phyloP scores from a whole-genome alignment of 1,140 invertebrate species.

The Chelonus insularis region DNA sequence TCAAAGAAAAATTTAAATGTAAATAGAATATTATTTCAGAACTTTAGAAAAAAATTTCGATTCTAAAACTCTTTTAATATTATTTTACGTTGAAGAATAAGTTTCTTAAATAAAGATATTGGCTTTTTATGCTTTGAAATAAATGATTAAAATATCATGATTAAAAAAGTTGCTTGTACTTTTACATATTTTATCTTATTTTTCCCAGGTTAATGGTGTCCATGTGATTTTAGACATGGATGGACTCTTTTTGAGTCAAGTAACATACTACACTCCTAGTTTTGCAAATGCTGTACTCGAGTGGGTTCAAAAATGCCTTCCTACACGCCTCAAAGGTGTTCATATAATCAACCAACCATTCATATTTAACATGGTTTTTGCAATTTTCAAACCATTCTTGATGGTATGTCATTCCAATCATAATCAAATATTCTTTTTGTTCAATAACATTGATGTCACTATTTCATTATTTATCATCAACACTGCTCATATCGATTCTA shows the following conservation, averaged over 20 bases:
- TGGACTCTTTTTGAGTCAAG: conserved; percentile 67
- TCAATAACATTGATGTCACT: too few relatives aligned
- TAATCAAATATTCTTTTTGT: background rate
- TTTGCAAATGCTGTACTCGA: conserved; percentile 68
- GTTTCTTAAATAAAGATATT: too few relatives aligned
- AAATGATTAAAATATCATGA: too few relatives aligned
- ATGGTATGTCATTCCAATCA: conserved; percentile 33
- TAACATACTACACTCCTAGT: conserved; percentile 71
- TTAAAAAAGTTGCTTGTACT: too few relatives aligned
- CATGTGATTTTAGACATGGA: conserved; percentile 72
- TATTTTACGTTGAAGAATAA: too few relatives aligned
- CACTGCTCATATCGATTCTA: too few relatives aligned
- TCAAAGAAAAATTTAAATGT: too few relatives aligned
- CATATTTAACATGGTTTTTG: conserved; percentile 75
- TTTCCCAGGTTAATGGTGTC: conserved; percentile 56
- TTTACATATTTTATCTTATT: conserved; percentile 9
- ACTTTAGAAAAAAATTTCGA: too few relatives aligned
- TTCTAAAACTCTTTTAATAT: too few relatives aligned
- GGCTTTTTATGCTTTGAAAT: too few relatives aligned
- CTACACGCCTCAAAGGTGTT: conserved; percentile 69
- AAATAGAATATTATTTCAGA: conserved; percentile 4
- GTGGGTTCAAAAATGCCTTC: conserved; percentile 71
- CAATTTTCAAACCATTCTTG: conserved; percentile 79
- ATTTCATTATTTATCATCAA: too few relatives aligned
- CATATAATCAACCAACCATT: conserved; percentile 80